Base-by-base conservation (phyloP, 2,888 invertebrate species). In the Fragum whitleyi region DNA sequence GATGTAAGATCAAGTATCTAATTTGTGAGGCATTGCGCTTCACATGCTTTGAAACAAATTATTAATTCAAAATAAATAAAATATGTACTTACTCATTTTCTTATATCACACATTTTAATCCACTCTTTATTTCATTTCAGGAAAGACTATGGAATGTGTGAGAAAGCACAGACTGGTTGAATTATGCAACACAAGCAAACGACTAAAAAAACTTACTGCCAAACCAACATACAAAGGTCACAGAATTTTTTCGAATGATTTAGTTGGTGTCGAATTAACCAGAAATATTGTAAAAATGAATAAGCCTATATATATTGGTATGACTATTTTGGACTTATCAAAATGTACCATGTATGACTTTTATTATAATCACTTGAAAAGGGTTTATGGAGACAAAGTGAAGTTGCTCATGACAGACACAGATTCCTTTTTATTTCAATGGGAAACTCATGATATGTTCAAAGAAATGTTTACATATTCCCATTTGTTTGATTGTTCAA, bases 131-230 rank as follows among this genome's bases (percentile, higher is more conserved):
- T 53, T 62, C 39, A 21, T 87, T 26, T 93, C 89, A 86, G 92
- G 92, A 19, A 94, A 94, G 89, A 93, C 93, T 0, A 94, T 94
- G 91, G 94, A 94, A 85, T 94, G 94, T 90, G 92, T 93, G 5
- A 81, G 92, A 26, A 94, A 94, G 61, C 87, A 90, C 53, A 82
- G 90, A 19, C 88, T 92, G 81, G 86, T 95, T 1, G 73, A 73
- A 23, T 39, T 84, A 16, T 68, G 61, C 11, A 71, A 82, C 57
- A 74, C 65, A 21, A 42, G 74, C 19, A 67, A 67, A 26, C 70
- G 73, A 9, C n/a, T 79, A 14, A 67, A 39, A 39, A 83, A 79
- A 51, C 21, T 80, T 1, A 32, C 69, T 32, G 76, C 79, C 16
- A 83, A 79, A 73, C 76, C 62, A 57, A 79, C 55, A 61, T 87